These are phyloP conservation scores for Actenoides hombroni DNA, from an alignment of 2,113 vertebrate species.

Conservation along the genomic window DNA sequence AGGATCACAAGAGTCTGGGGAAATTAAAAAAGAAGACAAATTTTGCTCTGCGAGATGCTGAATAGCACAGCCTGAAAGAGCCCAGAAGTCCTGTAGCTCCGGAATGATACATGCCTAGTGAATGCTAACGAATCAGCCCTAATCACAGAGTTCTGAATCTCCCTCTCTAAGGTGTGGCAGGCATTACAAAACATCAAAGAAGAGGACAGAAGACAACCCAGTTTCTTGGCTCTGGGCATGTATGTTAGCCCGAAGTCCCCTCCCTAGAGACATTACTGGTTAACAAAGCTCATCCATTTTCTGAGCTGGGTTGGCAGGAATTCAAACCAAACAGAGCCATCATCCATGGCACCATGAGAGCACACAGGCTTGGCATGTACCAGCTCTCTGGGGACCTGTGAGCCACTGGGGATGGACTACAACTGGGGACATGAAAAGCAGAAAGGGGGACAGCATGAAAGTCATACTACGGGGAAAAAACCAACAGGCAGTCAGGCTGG, in stretches of 20 bases:
- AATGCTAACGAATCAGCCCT: background rate
- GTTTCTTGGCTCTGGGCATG: background rate
- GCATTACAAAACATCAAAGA: background rate
- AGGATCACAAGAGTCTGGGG: background rate
- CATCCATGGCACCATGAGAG: rapidly evolving
- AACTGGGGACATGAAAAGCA: background rate
- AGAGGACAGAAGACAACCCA: background rate
- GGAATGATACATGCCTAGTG: background rate
- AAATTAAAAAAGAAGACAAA: background rate
- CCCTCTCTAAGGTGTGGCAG: background rate
- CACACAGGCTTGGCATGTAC: background rate
- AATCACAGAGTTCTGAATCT: background rate
- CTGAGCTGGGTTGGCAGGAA: background rate
- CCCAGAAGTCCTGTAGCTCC: background rate
- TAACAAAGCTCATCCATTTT: background rate
- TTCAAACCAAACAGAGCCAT: background rate
- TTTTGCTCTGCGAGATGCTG: background rate
- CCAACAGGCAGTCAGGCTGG: background rate
- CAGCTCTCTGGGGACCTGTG: background rate
- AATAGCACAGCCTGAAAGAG: background rate
- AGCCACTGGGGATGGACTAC: background rate
- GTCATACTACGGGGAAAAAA: too few species aligned
- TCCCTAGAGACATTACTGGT: background rate
- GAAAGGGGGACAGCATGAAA: background rate
- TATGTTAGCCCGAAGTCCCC: background rate